A percentile compares a stretch with the other conserved stretches of the same genome.
These are phyloP conservation scores for Colistium nudipinnis DNA, from an alignment of 2,113 vertebrate species.

Conservation along the genomic window DNA sequence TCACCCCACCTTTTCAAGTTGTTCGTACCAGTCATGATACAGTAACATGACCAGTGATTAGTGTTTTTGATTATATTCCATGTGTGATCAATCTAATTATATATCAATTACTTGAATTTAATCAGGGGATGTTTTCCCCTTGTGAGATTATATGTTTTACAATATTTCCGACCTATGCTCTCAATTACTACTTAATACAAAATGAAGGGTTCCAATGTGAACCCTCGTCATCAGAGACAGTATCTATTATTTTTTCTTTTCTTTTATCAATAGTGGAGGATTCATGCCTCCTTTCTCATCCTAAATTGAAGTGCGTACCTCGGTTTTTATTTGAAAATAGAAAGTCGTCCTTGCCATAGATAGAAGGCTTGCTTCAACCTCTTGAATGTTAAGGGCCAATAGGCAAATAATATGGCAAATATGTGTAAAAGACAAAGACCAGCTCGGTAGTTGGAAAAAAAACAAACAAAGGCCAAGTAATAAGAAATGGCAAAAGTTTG, in stretches of 20 bases:
- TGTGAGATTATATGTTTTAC: no score
- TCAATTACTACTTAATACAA: no score
- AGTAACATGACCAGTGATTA: background rate
- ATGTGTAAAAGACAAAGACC: slow-evolving; percentile 37
- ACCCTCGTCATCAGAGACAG: background rate
- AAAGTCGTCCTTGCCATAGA: background rate
- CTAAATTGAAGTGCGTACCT: background rate
- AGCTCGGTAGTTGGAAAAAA: slow-evolving; percentile 55
- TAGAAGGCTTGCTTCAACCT: background rate
- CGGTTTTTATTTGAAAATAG: slow-evolving; percentile 6
- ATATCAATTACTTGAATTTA: no score
- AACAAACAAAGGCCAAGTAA: slow-evolving; percentile 56
- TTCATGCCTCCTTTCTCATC: background rate
- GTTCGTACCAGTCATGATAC: background rate
- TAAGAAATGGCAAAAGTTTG: slow-evolving; percentile 70
- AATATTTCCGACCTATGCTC: no score
- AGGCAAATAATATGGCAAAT: slow-evolving; percentile 41
- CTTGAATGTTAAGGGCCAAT: background rate
- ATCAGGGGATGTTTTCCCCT: no score
- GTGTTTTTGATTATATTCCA: no score
- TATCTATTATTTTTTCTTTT: no score
- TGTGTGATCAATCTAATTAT: no score
- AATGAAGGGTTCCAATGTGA: no score
- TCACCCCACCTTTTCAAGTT: slow-evolving; percentile 1
- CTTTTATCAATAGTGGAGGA: no score